phyloP scores from a whole-genome alignment of 92 coral and sea anemone species.

The Palythoa grandis region DNA sequence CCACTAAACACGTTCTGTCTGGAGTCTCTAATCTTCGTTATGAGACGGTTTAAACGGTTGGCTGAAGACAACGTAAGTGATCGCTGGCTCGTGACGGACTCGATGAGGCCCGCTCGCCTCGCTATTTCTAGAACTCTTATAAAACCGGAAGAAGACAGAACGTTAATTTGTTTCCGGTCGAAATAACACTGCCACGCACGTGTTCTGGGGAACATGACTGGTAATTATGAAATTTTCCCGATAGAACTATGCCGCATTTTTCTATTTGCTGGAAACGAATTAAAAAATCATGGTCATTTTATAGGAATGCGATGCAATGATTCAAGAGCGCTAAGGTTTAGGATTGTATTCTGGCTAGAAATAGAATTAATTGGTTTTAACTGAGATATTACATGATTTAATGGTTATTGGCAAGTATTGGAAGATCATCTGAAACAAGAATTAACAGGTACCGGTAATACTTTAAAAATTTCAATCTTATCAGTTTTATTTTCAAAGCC shows the following conservation, averaged over 20 bases:
- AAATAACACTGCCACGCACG: background rate
- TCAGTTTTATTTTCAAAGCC: too few species aligned
- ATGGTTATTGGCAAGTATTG: too few species aligned
- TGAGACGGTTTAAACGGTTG: slow-evolving; percentile 22
- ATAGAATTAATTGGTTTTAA: too few species aligned
- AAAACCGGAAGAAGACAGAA: slow-evolving; percentile 8
- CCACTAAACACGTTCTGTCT: background rate
- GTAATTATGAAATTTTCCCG: background rate
- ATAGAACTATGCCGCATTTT: background rate
- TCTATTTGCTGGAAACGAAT: background rate
- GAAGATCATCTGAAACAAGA: too few species aligned
- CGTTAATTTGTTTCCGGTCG: background rate
- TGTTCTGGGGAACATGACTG: background rate
- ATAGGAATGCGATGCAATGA: too few species aligned
- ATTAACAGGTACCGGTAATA: too few species aligned
- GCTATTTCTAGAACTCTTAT: slow-evolving; percentile 9
- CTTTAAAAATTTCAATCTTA: too few species aligned
- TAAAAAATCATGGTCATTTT: too few species aligned
- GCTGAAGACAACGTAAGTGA: background rate
- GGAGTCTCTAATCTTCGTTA: background rate
- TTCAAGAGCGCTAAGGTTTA: too few species aligned
- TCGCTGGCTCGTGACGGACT: slow-evolving; percentile 38
- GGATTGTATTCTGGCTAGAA: too few species aligned
- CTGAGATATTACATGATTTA: too few species aligned
- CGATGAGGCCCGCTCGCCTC: background rate